These are phyloP conservation scores for Araneus ventricosus DNA, from an alignment of 1,140 invertebrate genomes.

Conservation along the genomic window DNA sequence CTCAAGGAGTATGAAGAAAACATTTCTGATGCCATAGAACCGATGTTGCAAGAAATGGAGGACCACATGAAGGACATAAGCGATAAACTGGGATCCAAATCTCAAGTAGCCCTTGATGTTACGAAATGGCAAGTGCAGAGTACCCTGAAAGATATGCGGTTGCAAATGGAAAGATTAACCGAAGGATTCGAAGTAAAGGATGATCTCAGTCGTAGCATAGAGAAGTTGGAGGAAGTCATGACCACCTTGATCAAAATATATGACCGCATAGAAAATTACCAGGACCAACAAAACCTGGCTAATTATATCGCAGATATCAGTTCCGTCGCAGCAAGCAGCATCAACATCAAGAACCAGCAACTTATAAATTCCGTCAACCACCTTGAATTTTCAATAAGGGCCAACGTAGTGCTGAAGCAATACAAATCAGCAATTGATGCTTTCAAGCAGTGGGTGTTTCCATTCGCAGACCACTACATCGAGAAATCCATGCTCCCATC, in stretches of 20 bases:
- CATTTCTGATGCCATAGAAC: conserved; percentile 3
- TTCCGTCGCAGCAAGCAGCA: background rate
- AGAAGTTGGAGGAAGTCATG: conserved; percentile 28
- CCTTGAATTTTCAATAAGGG: background rate
- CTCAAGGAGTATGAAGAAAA: conserved; percentile 16
- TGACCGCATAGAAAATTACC: conserved; percentile 6
- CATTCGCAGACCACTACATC: background rate
- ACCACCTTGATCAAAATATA: background rate
- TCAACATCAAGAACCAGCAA: background rate
- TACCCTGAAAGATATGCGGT: conserved; percentile 9
- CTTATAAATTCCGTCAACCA: background rate
- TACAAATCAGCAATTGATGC: conserved; percentile 15
- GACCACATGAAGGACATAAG: background rate
- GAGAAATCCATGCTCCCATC: background rate
- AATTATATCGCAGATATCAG: conserved; percentile 20
- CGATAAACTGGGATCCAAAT: background rate
- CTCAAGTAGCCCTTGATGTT: conserved; percentile 25
- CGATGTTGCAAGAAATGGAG: conserved; percentile 2
- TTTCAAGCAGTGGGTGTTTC: conserved; percentile 52
- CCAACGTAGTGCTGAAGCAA: background rate
- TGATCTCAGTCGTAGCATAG: background rate
- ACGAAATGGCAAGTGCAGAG: conserved; percentile 41
- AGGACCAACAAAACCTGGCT: conserved; percentile 34
- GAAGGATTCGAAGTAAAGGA: background rate
- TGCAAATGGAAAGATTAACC: background rate